Conservation (phyloP, 53 echinoderm and acorn worm genomes). For the Paelopatides confundens region DNA sequence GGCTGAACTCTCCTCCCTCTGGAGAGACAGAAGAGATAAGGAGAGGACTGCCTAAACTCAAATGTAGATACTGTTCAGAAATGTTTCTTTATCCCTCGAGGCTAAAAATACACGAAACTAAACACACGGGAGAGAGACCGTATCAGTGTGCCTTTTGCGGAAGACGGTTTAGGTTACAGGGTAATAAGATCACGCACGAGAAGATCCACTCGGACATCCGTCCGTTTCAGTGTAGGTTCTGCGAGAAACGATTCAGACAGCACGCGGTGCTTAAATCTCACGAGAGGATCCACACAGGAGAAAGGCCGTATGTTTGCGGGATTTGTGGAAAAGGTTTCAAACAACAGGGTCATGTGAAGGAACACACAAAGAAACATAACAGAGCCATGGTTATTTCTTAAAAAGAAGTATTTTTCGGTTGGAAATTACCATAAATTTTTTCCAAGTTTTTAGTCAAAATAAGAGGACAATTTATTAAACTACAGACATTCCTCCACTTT, state of each 20-base stretch:
- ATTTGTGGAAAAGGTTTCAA: constrained; percentile 8
- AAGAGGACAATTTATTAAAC: no score
- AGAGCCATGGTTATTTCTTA: no score
- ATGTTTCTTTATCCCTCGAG: constrained; percentile 1
- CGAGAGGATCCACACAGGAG: constrained; percentile 5
- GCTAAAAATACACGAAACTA: constrained; percentile 34
- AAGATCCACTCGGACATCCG: background rate
- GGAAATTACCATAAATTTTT: no score
- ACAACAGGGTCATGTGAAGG: background rate
- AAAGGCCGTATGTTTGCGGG: background rate
- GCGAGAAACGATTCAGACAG: background rate
- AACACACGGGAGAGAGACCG: constrained; percentile 9
- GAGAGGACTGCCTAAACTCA: background rate
- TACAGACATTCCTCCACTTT: no score
- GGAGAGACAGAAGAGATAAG: background rate
- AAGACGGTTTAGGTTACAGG: background rate
- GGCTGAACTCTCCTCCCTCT: background rate
- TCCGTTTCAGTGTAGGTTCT: background rate
- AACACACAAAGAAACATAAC: background rate
- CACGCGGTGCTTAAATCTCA: background rate
- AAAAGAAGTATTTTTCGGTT: no score
- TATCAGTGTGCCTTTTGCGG: background rate
- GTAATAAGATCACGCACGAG: constrained; percentile 12
- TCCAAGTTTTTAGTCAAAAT: no score
- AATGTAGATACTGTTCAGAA: constrained; percentile 6